Base-by-base conservation (phyloP, 2,113 vertebrate genomes). In the Rana temporaria region DNA sequence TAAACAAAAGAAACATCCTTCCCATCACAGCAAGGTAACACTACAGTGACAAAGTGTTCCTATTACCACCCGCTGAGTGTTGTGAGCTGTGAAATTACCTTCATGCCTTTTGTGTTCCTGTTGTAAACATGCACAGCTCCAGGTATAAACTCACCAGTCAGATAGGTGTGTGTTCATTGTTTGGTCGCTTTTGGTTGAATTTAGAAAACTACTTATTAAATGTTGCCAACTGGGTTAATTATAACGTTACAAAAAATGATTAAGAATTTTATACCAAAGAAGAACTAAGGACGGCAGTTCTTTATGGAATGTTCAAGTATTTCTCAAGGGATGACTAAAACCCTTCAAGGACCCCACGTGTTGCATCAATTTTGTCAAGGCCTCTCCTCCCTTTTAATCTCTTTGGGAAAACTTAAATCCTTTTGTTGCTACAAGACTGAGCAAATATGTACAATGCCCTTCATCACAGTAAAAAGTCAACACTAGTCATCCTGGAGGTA, bases 391-490 rank as follows among this genome's bases (percentile, higher is more conserved):
- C 63, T 76, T 68, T 60, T 83, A 83, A 83, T 83, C 81, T 76
- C 72, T 83, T 83, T 83, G 72, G 72, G 55, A 83, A 83, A 83
- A 76, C 60, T 64, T 48, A 42, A 64, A 57, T 76, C 63, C 63
- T 26, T 76, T 83, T 83, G 81, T 83, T 68, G 81, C 71, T 68
- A 53, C 52, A 76, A 62, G 70, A 69, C 59, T 32, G 56, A 65
- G 80, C 80, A 82, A 82, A 82, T 82, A 82, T 66, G 71, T 74
- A 63, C 72, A 83, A 83, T 76, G 64, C 57, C 72, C 81, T 68
- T 83, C 71, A 83, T 83, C 71, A 83, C 7, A 68, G 72, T 60
- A 83, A 32, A 62, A 68, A 83, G 81, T 83, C 81, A 83, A 83
- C 81, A 83, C 63, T 62, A 57, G 62, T 66, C 38, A 22, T 67